These are phyloP conservation scores for Pteruthius melanotis DNA, from an alignment of 2,113 vertebrate genomes.

Conservation along the genomic window DNA sequence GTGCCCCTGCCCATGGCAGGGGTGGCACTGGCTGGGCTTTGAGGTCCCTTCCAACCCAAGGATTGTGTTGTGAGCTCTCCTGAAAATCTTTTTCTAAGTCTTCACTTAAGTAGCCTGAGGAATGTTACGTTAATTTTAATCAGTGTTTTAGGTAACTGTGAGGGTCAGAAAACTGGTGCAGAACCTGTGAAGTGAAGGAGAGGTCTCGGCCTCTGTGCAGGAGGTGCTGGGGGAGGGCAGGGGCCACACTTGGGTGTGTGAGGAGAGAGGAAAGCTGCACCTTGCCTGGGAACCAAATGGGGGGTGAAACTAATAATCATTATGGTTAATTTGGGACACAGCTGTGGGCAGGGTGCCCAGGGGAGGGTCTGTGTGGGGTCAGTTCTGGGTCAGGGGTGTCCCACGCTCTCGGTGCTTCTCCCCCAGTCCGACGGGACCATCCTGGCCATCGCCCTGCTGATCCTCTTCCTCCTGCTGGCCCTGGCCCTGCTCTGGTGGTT, in stretches of 20 bases:
- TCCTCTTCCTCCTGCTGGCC: slow-evolving; percentile 89
- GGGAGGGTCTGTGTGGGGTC: neutral
- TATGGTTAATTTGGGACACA: too few relatives aligned
- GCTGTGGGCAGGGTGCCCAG: neutral
- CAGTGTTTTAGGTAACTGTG: too few relatives aligned
- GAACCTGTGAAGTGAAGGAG: neutral
- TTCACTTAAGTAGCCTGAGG: neutral
- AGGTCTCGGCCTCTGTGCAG: neutral
- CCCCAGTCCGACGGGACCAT: slow-evolving; percentile 93
- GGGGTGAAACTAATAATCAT: too few relatives aligned
- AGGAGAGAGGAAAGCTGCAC: neutral
- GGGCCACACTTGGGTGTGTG: too few relatives aligned
- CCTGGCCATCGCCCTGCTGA: slow-evolving; percentile 90
- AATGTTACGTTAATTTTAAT: neutral
- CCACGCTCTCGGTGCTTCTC: neutral
- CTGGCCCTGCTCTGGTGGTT: slow-evolving; percentile 97
- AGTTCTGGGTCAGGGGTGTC: neutral
- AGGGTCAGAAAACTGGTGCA: neutral
- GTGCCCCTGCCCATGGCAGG: neutral
- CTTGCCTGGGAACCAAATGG: neutral
- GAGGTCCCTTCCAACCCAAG: neutral
- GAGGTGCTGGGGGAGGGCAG: neutral
- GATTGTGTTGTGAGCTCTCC: neutral
- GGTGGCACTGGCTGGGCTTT: neutral
- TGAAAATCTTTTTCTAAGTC: neutral